phyloP scores from a whole-genome alignment of 2,113 vertebrate species.

The Cariama cristata region DNA sequence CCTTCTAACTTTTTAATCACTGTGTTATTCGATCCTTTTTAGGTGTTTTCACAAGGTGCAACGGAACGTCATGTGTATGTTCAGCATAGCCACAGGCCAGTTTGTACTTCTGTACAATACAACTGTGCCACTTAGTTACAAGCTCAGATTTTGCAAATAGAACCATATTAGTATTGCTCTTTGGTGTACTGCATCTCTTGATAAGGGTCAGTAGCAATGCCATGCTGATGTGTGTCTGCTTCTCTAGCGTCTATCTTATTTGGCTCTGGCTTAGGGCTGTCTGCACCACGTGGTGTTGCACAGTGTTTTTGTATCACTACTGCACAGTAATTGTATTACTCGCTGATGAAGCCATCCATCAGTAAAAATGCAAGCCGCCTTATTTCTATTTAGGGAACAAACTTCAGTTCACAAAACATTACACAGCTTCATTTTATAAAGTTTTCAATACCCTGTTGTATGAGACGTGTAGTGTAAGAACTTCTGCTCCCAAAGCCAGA shows the following conservation, averaged over 20 bases:
- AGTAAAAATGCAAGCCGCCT: not conserved
- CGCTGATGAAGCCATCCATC: not conserved
- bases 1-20: not conserved
- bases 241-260: not conserved
- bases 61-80: fast-evolving
- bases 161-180: not conserved
- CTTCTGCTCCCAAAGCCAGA: not conserved
- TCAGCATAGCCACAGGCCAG: not conserved
- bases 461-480: not conserved
- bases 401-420: not conserved
- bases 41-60: not conserved
- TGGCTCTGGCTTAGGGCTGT: not conserved
- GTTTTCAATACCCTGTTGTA: not conserved
- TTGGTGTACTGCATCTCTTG: not conserved
- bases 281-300: not conserved
- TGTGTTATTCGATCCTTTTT: not conserved
- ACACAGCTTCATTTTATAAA: not conserved
- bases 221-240: not conserved
- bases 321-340: not conserved
- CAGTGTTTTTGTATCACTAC: not conserved
- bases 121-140: not conserved
- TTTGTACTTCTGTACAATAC: not conserved
- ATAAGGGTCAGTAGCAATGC: not conserved
- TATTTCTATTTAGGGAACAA: not conserved
- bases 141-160: not conserved